phyloP scores from a whole-genome alignment of 2,797 vertebrate genomes.

The Mormyrus proboscirostris region DNA sequence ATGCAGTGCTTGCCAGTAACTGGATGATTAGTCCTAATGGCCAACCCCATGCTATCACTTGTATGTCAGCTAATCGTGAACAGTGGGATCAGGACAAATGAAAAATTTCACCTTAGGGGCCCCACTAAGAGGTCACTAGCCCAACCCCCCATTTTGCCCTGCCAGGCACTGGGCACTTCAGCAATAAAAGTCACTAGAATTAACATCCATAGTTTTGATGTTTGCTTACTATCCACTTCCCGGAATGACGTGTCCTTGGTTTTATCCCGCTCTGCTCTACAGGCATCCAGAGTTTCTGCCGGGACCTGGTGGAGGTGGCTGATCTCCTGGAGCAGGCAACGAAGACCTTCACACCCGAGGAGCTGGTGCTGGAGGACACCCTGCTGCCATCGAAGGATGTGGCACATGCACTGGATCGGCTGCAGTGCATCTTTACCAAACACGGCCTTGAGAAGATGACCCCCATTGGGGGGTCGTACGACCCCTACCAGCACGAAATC shows the following conservation, averaged over 20 bases:
- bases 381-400: slow-evolving; percentile 53
- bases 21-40: not conserved
- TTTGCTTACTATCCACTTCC: not conserved
- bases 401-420: slow-evolving; percentile 59
- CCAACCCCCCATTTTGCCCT: too few relatives aligned
- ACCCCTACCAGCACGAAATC: slow-evolving; percentile 76
- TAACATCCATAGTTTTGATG: not conserved
- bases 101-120: not conserved
- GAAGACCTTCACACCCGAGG: slow-evolving; percentile 31
- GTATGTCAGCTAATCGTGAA: not conserved
- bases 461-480: slow-evolving; percentile 66
- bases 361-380: not conserved
- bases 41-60: not conserved
- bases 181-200: not conserved
- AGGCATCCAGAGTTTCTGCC: slow-evolving; percentile 84
- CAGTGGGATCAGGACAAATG: not conserved
- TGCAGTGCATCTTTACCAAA: slow-evolving; percentile 71
- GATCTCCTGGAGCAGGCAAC: slow-evolving; percentile 71
- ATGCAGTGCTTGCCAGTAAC: not conserved
- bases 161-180: too few relatives aligned
- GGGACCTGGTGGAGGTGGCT: slow-evolving; percentile 75
- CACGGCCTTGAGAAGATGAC: slow-evolving; percentile 77
- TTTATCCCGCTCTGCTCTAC: not conserved
- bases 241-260: not conserved
- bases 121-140: not conserved